Conservation (phyloP, 1,140 invertebrate genomes). For the Cephus cinctus region DNA sequence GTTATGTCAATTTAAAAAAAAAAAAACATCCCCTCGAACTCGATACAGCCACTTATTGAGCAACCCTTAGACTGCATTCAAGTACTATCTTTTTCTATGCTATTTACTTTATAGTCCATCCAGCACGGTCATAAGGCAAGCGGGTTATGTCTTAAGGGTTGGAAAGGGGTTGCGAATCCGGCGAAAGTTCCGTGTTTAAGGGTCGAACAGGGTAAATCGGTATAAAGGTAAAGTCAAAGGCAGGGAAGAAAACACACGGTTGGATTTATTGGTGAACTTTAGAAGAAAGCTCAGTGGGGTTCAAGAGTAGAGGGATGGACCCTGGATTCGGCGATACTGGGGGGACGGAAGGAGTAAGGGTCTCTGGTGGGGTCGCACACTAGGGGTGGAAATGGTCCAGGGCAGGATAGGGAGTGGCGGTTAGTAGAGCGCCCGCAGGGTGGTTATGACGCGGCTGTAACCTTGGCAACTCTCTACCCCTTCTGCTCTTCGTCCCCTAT, state of each 20-base stretch:
- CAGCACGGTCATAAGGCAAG: no score
- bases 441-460: slow-evolving; percentile 47
- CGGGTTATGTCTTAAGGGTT: no score
- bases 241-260: neutral
- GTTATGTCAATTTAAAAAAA: no score
- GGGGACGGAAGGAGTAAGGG: slow-evolving; percentile 13
- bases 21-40: no score
- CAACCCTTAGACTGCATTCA: no score
- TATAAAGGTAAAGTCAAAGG: no score
- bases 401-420: slow-evolving; percentile 20
- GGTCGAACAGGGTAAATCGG: no score
- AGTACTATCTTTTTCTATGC: no score
- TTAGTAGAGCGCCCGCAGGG: slow-evolving; percentile 31
- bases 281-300: slow-evolving; percentile 22
- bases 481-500: slow-evolving; percentile 15
- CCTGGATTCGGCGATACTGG: slow-evolving; percentile 7
- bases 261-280: slow-evolving; percentile 33
- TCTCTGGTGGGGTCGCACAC: neutral
- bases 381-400: slow-evolving; percentile 16
- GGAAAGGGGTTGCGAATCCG: no score
- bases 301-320: slow-evolving; percentile 9
- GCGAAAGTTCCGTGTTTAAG: no score
- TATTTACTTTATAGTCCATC: no score
- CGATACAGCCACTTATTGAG: no score
- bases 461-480: slow-evolving; percentile 45